Conservation (phyloP, 2,113 vertebrate genomes). For the Bagarius yarrelli region DNA sequence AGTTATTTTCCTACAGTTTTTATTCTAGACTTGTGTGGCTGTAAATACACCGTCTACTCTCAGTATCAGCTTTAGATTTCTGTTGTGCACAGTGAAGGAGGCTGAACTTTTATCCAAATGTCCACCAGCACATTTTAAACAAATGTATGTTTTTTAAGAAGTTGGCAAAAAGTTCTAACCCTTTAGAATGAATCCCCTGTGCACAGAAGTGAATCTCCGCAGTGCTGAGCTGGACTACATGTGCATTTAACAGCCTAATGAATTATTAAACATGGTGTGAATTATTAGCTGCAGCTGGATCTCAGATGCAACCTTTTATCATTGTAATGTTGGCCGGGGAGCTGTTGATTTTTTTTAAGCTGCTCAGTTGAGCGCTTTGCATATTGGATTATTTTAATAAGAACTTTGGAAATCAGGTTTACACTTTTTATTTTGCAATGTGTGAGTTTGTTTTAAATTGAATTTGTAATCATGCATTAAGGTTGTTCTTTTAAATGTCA, state of each 20-base stretch:
- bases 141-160: not conserved
- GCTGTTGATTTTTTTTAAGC: constrained; percentile 59
- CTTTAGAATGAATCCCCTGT: not conserved
- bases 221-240: constrained; percentile 13
- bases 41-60: not conserved
- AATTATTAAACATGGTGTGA: constrained; percentile 29
- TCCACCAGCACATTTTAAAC: not conserved
- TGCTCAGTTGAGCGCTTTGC: constrained; percentile 60
- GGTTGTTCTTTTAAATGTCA: not conserved
- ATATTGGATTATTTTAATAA: constrained; percentile 58
- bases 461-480: not conserved
- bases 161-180: not conserved
- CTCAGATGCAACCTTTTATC: constrained; percentile 41
- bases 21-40: not conserved
- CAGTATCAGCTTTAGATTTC: not conserved
- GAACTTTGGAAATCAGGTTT: constrained; percentile 60
- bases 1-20: constrained; percentile 38
- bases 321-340: constrained; percentile 62
- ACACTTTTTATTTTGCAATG: constrained; percentile 61
- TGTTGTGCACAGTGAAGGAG: not conserved
- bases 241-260: constrained; percentile 22
- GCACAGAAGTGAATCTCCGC: constrained; percentile 36
- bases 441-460: constrained; percentile 53
- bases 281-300: constrained; percentile 11
- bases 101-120: not conserved